These are phyloP conservation scores for Trachymyrmex septentrionalis DNA, from an alignment of 1,140 invertebrate species.

Conservation along the genomic window DNA sequence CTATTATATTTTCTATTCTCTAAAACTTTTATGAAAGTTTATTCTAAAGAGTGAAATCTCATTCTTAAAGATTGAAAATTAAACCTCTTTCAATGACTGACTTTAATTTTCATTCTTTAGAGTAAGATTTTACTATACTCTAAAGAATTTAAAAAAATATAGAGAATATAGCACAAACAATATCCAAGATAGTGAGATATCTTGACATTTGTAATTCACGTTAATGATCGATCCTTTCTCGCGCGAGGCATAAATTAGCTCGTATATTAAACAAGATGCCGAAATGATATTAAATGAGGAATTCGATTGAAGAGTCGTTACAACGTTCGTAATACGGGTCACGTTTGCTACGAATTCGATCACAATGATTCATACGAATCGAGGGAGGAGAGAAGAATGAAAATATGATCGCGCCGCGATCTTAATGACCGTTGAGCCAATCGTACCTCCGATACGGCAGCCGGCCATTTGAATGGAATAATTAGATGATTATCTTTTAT, in stretches of 20 bases:
- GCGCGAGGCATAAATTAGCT: not conserved
- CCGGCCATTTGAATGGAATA: constrained; percentile 80
- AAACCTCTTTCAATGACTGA: too few relatives aligned
- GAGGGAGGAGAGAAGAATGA: constrained; percentile 60
- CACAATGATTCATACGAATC: constrained; percentile 68
- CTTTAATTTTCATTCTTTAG: too few relatives aligned
- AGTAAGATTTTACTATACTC: too few relatives aligned
- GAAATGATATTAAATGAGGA: constrained; percentile 16
- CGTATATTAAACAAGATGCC: not conserved
- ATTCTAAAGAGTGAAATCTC: too few relatives aligned
- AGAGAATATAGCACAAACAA: not conserved
- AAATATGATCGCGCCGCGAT: constrained; percentile 73
- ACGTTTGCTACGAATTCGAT: constrained; percentile 54
- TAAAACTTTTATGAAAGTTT: too few relatives aligned
- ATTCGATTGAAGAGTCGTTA: constrained; percentile 31
- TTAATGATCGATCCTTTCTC: not conserved
- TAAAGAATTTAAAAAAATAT: not conserved
- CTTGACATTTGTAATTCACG: not conserved
- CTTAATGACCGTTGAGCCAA: constrained; percentile 75
- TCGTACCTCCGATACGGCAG: constrained; percentile 62
- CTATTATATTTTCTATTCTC: not conserved
- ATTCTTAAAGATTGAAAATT: too few relatives aligned
- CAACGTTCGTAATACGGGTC: constrained; percentile 57
- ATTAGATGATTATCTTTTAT: constrained; percentile 84
- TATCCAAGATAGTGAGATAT: not conserved